A percentile compares a stretch with the other conserved stretches of the same genome.
Evolutionary conservation across 2,888 invertebrate species (phyloP).

Genomic region (Anodontia alba): DNA sequence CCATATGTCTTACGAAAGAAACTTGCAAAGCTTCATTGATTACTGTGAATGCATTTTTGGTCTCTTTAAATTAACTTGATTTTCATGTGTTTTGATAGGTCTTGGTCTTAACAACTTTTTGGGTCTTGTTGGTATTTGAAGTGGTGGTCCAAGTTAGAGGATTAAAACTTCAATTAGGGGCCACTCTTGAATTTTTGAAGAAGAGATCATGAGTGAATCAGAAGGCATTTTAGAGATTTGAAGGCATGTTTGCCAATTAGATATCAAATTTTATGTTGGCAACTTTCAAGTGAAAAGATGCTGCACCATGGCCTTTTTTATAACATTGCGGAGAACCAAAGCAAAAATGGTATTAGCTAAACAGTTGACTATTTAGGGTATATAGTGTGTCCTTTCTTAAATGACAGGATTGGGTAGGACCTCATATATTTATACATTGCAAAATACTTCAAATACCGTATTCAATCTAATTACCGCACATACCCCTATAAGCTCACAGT

Average conservation of each 20-base stretch:
- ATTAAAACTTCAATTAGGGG: slow-evolving; percentile 8
- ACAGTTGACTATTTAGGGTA: too few relatives aligned
- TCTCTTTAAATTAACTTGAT: neutral
- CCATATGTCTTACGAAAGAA: slow-evolving; percentile 16
- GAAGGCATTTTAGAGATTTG: neutral
- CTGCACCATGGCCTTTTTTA: too few relatives aligned
- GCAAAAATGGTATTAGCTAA: too few relatives aligned
- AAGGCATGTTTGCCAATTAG: neutral
- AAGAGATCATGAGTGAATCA: neutral
- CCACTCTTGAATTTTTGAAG: neutral
- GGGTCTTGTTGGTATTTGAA: slow-evolving; percentile 4
- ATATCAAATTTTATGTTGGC: neutral
- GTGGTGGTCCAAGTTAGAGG: neutral
- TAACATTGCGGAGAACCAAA: too few relatives aligned
- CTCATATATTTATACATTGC: too few relatives aligned
- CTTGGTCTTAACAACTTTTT: neutral
- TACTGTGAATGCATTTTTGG: neutral
- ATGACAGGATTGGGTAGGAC: too few relatives aligned
- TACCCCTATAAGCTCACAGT: too few relatives aligned
- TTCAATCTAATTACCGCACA: too few relatives aligned
- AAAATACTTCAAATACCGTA: too few relatives aligned
- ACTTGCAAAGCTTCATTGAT: neutral
- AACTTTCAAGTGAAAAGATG: too few relatives aligned
- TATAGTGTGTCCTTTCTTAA: too few relatives aligned
- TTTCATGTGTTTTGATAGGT: neutral